Base-by-base conservation (phyloP, 2,797 vertebrate genomes). In the Anabacerthia variegaticeps region DNA sequence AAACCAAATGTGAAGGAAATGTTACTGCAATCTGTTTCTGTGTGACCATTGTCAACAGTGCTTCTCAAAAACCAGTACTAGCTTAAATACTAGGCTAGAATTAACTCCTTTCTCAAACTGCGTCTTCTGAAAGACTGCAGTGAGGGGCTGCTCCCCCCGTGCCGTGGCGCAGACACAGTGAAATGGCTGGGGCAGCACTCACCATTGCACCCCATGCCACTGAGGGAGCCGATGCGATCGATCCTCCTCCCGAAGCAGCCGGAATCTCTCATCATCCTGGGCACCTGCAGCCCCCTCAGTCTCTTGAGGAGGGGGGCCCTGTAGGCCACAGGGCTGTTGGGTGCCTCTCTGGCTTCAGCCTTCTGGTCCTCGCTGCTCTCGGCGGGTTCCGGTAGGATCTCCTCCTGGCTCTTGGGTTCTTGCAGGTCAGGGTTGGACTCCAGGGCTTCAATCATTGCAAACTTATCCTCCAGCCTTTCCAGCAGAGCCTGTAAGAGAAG, bases 181-280 rank as follows among this genome's bases (percentile, higher is more conserved):
- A 5, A 34, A 10, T 7, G 17, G 8, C 54, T 67, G 2, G 32
- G 59, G 4, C 2, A 1, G 54, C 26, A 72, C 96, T 98, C 86
- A 98, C 98, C 95, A 0, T 97, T 97, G 89, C 98, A 98, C 1
- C 98, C 98, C 97, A 99, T 97, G 34, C 98, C 97, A 4, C 98
- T 99, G 95, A 98, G 96, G n/a, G 98, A 98, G 43, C 98, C 98
- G 3, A 99, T 99, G 68, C 98, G 96, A 75, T 99, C 99, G 85
- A 99, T 97, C 83, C 97, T 98, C 28, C 97, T 95, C 10, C 99
- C 98, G 1, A 99, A 99, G 78, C 99, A 99, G 66, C 98, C 93
- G 0, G 97, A 97, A 41, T 77, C 61, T 4, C 59, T 90, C 83
- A 88, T 95, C 93, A 77, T 95, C 90, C 92, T 98, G 66, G 95